Evolutionary conservation across 1,140 invertebrate genomes (phyloP).

Genomic region (Myzus persicae): DNA sequence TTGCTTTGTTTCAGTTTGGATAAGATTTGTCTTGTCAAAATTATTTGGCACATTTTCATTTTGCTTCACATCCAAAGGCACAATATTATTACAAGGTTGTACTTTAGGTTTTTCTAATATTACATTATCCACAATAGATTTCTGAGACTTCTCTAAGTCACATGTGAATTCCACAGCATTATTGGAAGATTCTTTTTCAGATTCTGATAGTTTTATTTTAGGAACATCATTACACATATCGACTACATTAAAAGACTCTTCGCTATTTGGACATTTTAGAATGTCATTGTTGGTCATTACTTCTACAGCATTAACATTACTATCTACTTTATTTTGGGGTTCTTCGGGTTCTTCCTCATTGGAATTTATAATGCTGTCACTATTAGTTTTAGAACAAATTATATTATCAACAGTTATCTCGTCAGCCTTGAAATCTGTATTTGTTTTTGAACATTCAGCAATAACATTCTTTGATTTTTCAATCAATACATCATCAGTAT

Average conservation of each 20-base stretch:
- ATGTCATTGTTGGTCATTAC: background rate
- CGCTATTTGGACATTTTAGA: background rate
- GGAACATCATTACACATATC: conserved; percentile 22
- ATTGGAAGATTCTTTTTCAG: conserved; percentile 2
- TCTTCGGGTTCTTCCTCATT: background rate
- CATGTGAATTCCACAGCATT: background rate
- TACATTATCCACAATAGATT: background rate
- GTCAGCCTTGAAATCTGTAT: background rate
- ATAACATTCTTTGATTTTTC: background rate
- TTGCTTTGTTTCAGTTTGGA: conserved; percentile 24
- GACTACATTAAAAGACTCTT: background rate
- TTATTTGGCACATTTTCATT: conserved; percentile 36
- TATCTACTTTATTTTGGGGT: background rate
- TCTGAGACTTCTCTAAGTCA: background rate
- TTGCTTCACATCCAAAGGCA: background rate
- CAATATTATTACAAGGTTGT: background rate
- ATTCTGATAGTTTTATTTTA: background rate
- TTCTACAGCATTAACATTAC: background rate
- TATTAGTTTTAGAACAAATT: background rate
- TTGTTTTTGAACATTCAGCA: background rate
- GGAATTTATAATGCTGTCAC: background rate
- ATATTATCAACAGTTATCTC: background rate
- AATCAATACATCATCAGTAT: background rate
- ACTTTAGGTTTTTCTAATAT: conserved; percentile 24
- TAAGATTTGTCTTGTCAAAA: background rate